A percentile compares a stretch with the other conserved stretches of the same genome.
These are phyloP conservation scores for Dryobates pubescens DNA, from an alignment of 2,797 vertebrate genomes.

Conservation along the genomic window DNA sequence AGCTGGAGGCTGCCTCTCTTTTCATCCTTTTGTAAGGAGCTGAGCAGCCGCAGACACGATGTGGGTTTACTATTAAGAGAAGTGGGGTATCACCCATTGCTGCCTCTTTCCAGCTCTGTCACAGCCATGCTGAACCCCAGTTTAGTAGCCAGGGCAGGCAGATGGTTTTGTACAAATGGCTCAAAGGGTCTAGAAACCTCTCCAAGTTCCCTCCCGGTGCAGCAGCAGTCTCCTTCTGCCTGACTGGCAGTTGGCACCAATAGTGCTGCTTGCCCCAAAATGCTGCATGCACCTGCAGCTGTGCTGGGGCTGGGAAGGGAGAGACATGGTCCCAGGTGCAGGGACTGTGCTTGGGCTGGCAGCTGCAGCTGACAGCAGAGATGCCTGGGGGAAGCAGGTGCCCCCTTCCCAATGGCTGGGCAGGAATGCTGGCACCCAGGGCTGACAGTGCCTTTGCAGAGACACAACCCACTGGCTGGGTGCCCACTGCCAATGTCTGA, in stretches of 20 bases:
- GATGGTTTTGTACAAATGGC: background rate
- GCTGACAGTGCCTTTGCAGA: background rate
- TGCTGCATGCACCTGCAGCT: background rate
- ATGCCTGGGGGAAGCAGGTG: background rate
- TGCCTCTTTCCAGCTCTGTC: rapidly evolving
- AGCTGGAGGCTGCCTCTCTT: background rate
- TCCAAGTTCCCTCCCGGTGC: background rate
- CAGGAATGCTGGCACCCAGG: background rate
- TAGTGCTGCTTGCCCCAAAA: rapidly evolving
- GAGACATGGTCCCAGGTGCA: rapidly evolving
- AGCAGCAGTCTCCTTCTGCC: background rate
- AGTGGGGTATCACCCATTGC: background rate
- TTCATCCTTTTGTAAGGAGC: background rate
- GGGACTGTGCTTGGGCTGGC: background rate
- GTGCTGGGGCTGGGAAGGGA: background rate
- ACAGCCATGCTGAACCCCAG: rapidly evolving
- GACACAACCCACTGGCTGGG: background rate
- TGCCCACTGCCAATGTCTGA: rapidly evolving
- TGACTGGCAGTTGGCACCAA: background rate
- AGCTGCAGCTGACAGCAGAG: background rate
- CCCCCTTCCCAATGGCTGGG: background rate
- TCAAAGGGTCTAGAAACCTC: background rate
- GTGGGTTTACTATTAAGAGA: background rate
- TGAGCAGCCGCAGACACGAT: rapidly evolving
- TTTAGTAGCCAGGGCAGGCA: rapidly evolving